These are phyloP conservation scores for Cherax quadricarinatus DNA, from an alignment of 1,140 invertebrate species.

Conservation along the genomic window DNA sequence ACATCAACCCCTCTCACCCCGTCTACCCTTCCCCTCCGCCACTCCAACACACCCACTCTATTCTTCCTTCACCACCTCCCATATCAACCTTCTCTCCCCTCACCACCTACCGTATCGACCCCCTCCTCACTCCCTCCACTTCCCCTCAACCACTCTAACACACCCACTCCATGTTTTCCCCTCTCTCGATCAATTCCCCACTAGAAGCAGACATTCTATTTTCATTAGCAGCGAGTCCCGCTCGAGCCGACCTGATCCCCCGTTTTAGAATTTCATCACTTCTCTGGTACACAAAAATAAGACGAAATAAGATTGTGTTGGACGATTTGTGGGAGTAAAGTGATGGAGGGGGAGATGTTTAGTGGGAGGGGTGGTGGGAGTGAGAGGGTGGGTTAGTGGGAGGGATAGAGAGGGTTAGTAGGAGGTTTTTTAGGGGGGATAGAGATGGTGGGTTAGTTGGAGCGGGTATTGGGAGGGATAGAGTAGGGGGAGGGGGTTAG, in stretches of 20 bases:
- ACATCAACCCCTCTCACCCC: neutral
- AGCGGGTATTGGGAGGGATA: too few species aligned
- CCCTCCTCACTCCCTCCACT: neutral
- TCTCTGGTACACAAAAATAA: constrained; percentile 30
- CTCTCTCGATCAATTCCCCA: constrained; percentile 48
- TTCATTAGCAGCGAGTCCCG: constrained; percentile 47
- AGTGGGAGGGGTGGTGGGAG: neutral
- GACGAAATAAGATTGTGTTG: constrained; percentile 35
- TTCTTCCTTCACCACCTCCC: neutral
- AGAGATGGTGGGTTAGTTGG: neutral
- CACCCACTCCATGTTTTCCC: constrained; percentile 24
- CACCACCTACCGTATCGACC: neutral
- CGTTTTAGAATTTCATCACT: constrained; percentile 53
- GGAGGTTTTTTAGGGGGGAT: neutral
- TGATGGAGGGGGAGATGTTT: neutral
- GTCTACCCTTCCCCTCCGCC: neutral
- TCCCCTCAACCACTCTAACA: constrained; percentile 10
- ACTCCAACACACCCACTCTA: neutral
- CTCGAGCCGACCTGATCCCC: constrained; percentile 35
- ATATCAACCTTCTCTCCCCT: neutral
- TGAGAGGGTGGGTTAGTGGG: neutral
- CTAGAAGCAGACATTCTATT: constrained; percentile 57
- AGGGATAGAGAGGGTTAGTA: neutral
- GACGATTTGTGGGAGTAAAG: neutral
- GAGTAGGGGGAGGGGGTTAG: too few species aligned